phyloP scores from a whole-genome alignment of 2,797 vertebrate species.

The Lithobates pipiens region DNA sequence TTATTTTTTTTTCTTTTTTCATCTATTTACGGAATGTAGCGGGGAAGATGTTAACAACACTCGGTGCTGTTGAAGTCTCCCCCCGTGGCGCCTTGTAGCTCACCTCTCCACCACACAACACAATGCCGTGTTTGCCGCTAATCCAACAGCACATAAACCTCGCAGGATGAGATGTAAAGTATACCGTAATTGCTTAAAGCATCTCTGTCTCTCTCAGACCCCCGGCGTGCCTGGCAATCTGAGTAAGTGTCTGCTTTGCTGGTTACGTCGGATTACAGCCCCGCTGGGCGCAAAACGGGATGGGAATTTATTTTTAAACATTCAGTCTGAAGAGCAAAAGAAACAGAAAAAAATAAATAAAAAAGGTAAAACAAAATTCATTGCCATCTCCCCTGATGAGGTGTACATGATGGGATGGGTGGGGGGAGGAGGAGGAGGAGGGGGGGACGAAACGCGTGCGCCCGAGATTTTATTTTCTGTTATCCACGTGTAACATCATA shows the following conservation, averaged over 20 bases:
- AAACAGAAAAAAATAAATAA: neutral
- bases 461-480: no score
- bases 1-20: no score
- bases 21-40: no score
- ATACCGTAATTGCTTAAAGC: slow-evolving; percentile 19
- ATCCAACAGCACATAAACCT: neutral
- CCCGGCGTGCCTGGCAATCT: slow-evolving; percentile 7
- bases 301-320: slow-evolving; percentile 11
- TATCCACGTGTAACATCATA: no score
- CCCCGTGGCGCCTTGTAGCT: neutral
- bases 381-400: neutral
- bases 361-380: neutral
- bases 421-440: no score
- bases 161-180: slow-evolving; percentile 11
- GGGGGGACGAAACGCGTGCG: no score
- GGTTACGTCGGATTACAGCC: neutral
- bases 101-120: slow-evolving; percentile 15
- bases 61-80: no score
- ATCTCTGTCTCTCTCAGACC: neutral
- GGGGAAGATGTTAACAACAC: no score
- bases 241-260: neutral
- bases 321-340: neutral
- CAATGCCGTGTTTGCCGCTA: neutral
- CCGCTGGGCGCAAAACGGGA: slow-evolving; percentile 30
- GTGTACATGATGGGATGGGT: slow-evolving; percentile 12